Evolutionary conservation across 2,888 invertebrate species (phyloP), one percentile per base, ranked within the genome.

Genomic region (Latheticus oryzae): DNA sequence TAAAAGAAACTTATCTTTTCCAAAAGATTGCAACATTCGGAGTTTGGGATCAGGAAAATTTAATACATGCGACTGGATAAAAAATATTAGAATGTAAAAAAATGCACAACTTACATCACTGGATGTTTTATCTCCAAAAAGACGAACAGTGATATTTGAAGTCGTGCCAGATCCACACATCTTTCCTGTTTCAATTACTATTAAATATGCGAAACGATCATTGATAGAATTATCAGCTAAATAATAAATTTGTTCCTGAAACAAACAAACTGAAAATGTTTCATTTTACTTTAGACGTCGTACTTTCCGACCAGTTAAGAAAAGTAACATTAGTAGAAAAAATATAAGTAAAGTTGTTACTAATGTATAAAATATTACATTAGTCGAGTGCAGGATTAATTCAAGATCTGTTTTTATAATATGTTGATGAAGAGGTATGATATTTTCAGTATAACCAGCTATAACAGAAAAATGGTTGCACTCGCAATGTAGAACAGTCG

Each of bases 31-130:
- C 8, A 73, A 40, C 13, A 72, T 54, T n/a, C 47, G 42, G 13
- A 62, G 30, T 17, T 69, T 61, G 1, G 72, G 72, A 59, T 73
- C 73, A 1, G 73, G 73, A 62, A 66, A 73, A 53, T 73, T 73
- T 7, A 73, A 33, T 5, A 72, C 65, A 23, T 73, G 73, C 37
- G 65, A 65, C 73, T 72, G 3, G 12, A 11, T 11, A 1, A 8
- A 9, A 21, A 15, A 33, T 32, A 21, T 5, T 21, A 4, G 21
- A 4, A 21, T 4, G 4, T 5, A 33, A 33, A 33, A 13, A 13
- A 5, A 33, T 1, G 1, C 9, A 9, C 2, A 24, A 37, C 35
- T 0, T 5, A 40, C 40, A 1, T 40, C 24, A 17, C 28, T 43
- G 3, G 16, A 9, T 4, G 7, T 17, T 0, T 61, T 51, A 1